Conservation (phyloP, 2,113 vertebrate species). For the Salvelinus sp. region DNA sequence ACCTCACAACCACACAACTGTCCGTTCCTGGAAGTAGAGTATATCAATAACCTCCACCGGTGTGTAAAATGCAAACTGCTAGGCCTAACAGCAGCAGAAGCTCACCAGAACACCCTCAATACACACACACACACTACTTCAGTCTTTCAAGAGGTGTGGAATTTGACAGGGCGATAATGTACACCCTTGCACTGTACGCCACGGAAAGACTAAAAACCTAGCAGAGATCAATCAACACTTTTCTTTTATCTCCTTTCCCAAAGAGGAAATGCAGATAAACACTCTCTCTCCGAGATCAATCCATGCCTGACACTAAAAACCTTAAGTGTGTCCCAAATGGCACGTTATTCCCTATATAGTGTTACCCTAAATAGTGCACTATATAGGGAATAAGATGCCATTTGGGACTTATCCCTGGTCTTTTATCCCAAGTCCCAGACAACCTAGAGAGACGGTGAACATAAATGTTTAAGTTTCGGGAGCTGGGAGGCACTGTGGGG, state of each 20-base stretch:
- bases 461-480: constrained; percentile 66
- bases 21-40: no score
- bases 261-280: constrained; percentile 67
- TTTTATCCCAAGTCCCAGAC: no score
- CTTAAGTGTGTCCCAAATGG: no score
- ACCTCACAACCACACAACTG: no score
- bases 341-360: constrained; percentile 27
- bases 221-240: neutral
- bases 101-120: no score
- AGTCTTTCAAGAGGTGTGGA: constrained; percentile 61
- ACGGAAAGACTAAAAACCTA: constrained; percentile 41
- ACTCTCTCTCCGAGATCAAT: constrained; percentile 17
- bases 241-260: constrained; percentile 63
- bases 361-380: constrained; percentile 42
- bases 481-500: constrained; percentile 12
- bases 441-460: constrained; percentile 15
- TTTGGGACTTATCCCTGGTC: no score
- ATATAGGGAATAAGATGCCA: constrained; percentile 10
- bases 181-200: constrained; percentile 59
- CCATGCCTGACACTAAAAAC: no score
- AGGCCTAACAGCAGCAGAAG: no score
- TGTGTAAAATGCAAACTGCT: no score
- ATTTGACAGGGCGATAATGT: constrained; percentile 63
- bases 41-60: no score
- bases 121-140: constrained; percentile 17